A percentile compares a stretch with the other conserved stretches of the same genome.
These are phyloP conservation scores for Natator depressus DNA, from an alignment of 2,113 vertebrate genomes.

Conservation along the genomic window DNA sequence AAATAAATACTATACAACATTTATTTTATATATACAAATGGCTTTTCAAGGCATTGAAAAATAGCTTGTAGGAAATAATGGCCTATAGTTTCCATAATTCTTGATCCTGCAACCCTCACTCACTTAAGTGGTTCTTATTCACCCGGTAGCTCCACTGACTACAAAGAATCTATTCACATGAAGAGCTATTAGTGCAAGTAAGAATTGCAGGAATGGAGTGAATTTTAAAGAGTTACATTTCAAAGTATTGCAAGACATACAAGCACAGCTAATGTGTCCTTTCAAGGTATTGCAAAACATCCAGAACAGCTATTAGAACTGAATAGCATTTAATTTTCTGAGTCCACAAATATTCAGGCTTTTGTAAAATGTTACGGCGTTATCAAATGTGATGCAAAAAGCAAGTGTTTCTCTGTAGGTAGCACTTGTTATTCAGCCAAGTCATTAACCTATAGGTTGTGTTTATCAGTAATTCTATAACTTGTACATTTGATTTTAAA, in stretches of 20 bases:
- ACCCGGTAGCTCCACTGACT: not conserved
- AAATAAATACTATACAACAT: not conserved
- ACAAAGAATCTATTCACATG: not conserved
- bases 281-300: not conserved
- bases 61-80: not conserved
- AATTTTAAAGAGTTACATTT: slow-evolving; percentile 25
- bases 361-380: not conserved
- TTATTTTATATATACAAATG: not conserved
- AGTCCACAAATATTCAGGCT: not conserved
- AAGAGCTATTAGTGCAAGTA: not conserved
- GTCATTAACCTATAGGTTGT: not conserved
- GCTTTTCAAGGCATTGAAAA: not conserved
- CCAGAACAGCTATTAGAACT: not conserved
- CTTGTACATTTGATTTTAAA: not conserved
- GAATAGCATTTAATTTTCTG: not conserved
- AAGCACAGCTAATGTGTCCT: not conserved
- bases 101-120: not conserved
- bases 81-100: not conserved
- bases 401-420: not conserved
- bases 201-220: slow-evolving; percentile 26
- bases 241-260: not conserved
- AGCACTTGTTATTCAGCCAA: not conserved
- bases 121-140: slow-evolving; percentile 10
- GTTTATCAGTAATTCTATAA: not conserved
- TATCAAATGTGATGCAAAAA: not conserved